Percentiles rank a stretch among this genome's conserved stretches.
Conservation (phyloP, 2,888 invertebrate genomes). For the Holacanthella duospinosa region DNA sequence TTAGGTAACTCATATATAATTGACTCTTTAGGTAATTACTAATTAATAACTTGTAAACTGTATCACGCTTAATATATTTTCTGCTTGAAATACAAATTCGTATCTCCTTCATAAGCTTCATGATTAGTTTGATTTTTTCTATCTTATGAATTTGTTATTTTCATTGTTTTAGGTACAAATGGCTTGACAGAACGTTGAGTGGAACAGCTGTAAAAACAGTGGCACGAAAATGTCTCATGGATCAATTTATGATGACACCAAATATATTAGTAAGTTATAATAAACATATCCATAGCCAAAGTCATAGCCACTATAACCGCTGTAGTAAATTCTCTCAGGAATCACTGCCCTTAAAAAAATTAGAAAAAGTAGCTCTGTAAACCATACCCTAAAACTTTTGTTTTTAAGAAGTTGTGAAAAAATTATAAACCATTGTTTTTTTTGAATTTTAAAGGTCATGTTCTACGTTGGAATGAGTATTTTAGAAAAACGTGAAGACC, state of each 20-base stretch:
- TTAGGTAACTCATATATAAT: too few relatives aligned
- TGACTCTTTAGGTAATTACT: too few relatives aligned
- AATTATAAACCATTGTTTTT: neutral
- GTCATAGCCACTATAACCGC: too few relatives aligned
- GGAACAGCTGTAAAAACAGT: constrained; percentile 56
- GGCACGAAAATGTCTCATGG: constrained; percentile 57
- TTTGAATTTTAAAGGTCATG: constrained; percentile 39
- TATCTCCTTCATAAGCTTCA: too few relatives aligned
- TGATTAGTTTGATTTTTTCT: neutral
- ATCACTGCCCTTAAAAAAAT: too few relatives aligned
- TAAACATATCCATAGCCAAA: too few relatives aligned
- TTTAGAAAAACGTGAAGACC: constrained; percentile 59
- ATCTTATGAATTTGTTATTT: neutral
- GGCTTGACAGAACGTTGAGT: constrained; percentile 57
- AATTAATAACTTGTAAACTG: too few relatives aligned
- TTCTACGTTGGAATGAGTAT: constrained; percentile 66
- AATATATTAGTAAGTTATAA: constrained; percentile 48
- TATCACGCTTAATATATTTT: too few relatives aligned
- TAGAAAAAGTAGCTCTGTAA: too few relatives aligned
- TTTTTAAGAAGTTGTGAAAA: neutral
- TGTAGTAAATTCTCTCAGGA: too few relatives aligned
- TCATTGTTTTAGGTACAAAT: constrained; percentile 58
- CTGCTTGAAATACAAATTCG: too few relatives aligned
- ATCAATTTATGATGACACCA: constrained; percentile 68
- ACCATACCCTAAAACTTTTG: too few relatives aligned